These are phyloP conservation scores for Drosophila heteroneura DNA, from an alignment of 2,888 invertebrate species.

Conservation along the genomic window DNA sequence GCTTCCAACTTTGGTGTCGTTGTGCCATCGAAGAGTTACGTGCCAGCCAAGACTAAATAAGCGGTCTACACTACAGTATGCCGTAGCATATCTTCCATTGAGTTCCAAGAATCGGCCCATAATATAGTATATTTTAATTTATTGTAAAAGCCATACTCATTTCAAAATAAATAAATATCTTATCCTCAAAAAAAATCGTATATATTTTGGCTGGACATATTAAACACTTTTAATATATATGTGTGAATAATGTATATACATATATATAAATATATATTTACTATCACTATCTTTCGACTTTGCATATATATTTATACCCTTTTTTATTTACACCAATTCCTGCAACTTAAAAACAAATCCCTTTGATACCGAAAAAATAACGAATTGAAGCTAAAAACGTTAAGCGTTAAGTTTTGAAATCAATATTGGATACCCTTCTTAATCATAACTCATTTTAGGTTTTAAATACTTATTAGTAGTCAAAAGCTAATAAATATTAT, in stretches of 20 bases:
- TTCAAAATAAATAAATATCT: constrained; percentile 48
- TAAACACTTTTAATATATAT: not conserved
- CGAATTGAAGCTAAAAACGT: not conserved
- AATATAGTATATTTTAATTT: constrained; percentile 69
- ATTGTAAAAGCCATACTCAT: constrained; percentile 48
- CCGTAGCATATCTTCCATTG: constrained; percentile 27
- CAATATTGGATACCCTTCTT: not conserved
- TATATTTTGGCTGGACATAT: not conserved
- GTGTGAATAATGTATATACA: not conserved
- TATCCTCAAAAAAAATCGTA: not conserved
- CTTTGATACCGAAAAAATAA: not conserved
- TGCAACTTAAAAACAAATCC: not conserved
- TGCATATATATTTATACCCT: not conserved
- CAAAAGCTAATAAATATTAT: not conserved
- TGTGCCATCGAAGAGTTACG: constrained; percentile 58
- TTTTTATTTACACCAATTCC: not conserved
- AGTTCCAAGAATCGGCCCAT: constrained; percentile 31
- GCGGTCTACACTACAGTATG: not conserved
- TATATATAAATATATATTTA: not conserved
- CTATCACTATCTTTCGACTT: not conserved
- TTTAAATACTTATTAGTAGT: not conserved
- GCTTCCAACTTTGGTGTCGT: constrained; percentile 32
- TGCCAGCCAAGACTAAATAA: constrained; percentile 73
- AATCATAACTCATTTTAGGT: not conserved
- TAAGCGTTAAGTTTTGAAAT: not conserved